Percentiles rank a stretch among this genome's conserved stretches.
Conservation (phyloP, 2,113 vertebrate species). For the Pleuronectes platessa region DNA sequence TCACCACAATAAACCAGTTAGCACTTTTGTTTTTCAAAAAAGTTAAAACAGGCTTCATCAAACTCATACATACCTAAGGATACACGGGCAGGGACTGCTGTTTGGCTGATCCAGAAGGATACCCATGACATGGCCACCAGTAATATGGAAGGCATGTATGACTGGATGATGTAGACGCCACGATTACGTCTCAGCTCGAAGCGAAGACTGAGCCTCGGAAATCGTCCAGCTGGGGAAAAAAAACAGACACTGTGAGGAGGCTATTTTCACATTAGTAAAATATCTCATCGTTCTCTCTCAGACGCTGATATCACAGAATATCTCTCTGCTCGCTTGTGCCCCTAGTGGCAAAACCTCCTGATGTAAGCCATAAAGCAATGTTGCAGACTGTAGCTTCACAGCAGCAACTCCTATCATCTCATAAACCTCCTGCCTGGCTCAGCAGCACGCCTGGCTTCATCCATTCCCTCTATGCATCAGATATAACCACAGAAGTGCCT, state of each 20-base stretch:
- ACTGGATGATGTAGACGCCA: conserved; percentile 98
- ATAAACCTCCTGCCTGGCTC: conserved; percentile 52
- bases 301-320: background rate
- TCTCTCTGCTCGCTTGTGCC: conserved; percentile 28
- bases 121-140: conserved; percentile 99
- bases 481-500: conserved; percentile 39
- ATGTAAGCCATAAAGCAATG: conserved; percentile 4
- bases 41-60: background rate
- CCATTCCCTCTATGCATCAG: conserved; percentile 62
- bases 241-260: conserved; percentile 16
- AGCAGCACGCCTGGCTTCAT: conserved; percentile 36
- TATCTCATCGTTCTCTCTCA: conserved; percentile 23
- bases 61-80: conserved; percentile 85
- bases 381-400: conserved; percentile 27
- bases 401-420: conserved; percentile 31
- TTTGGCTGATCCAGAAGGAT: conserved; percentile 99
- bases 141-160: conserved; percentile 95
- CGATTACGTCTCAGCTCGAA: conserved; percentile 92
- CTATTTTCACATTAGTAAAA: conserved; percentile 35
- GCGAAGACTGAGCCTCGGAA: conserved; percentile 93
- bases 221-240: conserved; percentile 87
- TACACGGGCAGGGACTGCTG: conserved; percentile 95
- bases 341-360: conserved; percentile 16
- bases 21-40: too few relatives aligned
- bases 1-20: too few relatives aligned